phyloP scores from a whole-genome alignment of 2,797 vertebrate genomes.

The Dromococcyx pavoninus region DNA sequence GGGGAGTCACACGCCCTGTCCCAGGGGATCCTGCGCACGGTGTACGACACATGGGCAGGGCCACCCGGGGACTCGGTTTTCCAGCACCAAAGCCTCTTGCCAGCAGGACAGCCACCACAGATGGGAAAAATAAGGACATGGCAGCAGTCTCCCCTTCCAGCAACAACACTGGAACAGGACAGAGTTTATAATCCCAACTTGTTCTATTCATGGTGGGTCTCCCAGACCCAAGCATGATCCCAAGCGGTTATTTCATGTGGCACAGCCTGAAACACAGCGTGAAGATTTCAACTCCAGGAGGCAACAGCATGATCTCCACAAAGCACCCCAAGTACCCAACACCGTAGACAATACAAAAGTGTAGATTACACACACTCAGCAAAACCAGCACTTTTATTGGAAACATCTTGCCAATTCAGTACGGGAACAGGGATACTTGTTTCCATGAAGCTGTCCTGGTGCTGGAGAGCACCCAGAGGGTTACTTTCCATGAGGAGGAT shows the following conservation, averaged over 20 bases:
- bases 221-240: neutral
- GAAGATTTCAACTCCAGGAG: constrained; percentile 45
- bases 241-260: neutral
- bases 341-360: constrained; percentile 68
- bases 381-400: constrained; percentile 81
- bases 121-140: neutral
- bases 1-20: too few relatives aligned
- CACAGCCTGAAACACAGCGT: constrained; percentile 25
- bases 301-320: constrained; percentile 26
- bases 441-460: constrained; percentile 94
- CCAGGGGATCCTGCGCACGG: neutral
- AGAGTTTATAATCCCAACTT: neutral
- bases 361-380: constrained; percentile 94
- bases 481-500: constrained; percentile 91
- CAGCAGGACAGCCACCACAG: neutral
- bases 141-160: neutral
- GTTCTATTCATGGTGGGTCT: neutral
- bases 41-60: rapidly evolving
- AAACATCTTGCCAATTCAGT: constrained; percentile 91
- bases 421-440: constrained; percentile 94
- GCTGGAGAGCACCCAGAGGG: constrained; percentile 85
- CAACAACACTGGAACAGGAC: neutral
- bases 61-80: neutral
- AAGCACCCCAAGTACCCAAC: constrained; percentile 45
- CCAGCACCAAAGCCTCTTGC: neutral